Evolutionary conservation across 1,140 invertebrate genomes (phyloP), one percentile per base, ranked within the genome.

Genomic region (Rhopalosiphum maidis): DNA sequence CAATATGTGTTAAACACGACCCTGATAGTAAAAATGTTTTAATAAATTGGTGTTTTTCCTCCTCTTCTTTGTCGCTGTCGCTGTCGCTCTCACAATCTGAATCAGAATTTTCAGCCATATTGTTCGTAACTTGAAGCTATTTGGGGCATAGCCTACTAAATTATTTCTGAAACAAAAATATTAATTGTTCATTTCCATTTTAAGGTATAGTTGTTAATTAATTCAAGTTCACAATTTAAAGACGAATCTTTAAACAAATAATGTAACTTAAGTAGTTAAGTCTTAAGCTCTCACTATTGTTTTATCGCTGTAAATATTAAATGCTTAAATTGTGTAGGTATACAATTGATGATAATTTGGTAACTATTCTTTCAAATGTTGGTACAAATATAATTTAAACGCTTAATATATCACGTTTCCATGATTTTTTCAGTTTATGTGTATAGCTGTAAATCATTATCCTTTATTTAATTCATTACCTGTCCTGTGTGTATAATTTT

Each of bases 51-150:
- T 86, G 77, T 86, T 93, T 23, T 86, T 93, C 91, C n/a, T 93
- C 91, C 48, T 93, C 82, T 86, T 93, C 91, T 82, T 93, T 93
- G 23, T 93, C 90, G 43, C 90, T 93, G 15, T 93, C 90, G n/a
- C 90, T 85, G 9, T 83, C 85, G 37, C 85, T 92, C 18, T 55
- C 91, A 15, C 91, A 93, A 30, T 93, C 91, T 22, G 91, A 93
- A 55, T 93, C 91, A 30, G 82, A 93, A 83, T 93, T n/a, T 35
- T 93, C 48, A 86, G 91, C 91, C 91, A 93, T 93, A 54, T 55
- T 55, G 82, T 21, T 93, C 48, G 48, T 93, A 54, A 15, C 35
- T 37, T 54, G 48, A 51, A 85, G 30, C 91, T 93, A 37, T 93
- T 93, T 43, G 91, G 82, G 5, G 91, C 91, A 93, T 93, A 93